Conservation (phyloP, 2,113 vertebrate genomes). For the Rhegmatorhina hoffmannsi region DNA sequence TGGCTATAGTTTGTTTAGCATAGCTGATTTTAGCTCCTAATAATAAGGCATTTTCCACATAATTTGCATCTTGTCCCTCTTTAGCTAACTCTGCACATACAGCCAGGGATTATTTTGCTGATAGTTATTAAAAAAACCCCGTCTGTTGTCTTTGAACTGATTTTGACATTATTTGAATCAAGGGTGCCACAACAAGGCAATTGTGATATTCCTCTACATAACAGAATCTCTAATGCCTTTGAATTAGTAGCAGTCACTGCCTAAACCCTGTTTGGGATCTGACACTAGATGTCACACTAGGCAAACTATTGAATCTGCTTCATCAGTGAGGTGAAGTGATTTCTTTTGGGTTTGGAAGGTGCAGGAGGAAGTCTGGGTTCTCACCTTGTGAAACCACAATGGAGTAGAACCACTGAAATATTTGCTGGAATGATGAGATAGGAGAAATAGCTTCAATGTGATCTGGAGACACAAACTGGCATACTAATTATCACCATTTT, state of each 20-base stretch:
- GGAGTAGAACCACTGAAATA: not conserved
- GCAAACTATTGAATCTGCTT: slow-evolving; percentile 37
- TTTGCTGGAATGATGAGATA: not conserved
- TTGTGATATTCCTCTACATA: not conserved
- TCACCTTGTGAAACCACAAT: not conserved
- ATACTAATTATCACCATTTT: not conserved
- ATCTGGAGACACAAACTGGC: not conserved
- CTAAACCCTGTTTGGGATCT: not conserved
- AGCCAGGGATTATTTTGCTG: not conserved
- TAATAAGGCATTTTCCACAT: not conserved
- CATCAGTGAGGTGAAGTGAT: not conserved
- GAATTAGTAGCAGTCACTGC: not conserved
- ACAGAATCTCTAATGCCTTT: not conserved
- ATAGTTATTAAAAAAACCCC: not conserved
- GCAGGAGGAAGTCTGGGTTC: not conserved
- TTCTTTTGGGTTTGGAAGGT: not conserved
- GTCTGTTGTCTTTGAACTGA: not conserved
- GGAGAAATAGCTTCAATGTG: not conserved
- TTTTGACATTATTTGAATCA: not conserved
- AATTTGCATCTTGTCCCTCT: not conserved
- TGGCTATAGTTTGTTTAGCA: not conserved
- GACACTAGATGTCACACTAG: slow-evolving; percentile 77
- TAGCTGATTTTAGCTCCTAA: not conserved
- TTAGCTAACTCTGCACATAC: not conserved
- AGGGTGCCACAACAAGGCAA: not conserved